Percentiles rank a stretch among this genome's conserved stretches.
phyloP scores from a whole-genome alignment of 2,797 vertebrate genomes.

The Enteromius thamalakanensis region DNA sequence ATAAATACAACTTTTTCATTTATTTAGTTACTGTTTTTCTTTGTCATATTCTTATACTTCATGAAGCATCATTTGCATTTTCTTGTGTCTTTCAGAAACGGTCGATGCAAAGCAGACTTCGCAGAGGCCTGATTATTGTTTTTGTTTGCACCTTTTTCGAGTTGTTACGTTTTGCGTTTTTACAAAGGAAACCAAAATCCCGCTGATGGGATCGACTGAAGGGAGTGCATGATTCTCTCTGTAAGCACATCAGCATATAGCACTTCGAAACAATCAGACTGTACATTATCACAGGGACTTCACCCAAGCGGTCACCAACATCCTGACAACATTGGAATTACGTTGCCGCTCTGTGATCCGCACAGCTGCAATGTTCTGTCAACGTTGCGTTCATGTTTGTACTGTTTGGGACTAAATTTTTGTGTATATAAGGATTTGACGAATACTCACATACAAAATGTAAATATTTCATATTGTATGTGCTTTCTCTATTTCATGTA shows the following conservation, averaged over 20 bases:
- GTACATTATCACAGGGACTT: slow-evolving; percentile 61
- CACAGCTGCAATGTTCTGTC: slow-evolving; percentile 46
- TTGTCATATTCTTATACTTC: neutral
- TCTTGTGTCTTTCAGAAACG: slow-evolving; percentile 29
- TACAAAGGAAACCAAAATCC: slow-evolving; percentile 41
- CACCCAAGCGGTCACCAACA: slow-evolving; percentile 33
- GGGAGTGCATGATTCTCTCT: slow-evolving; percentile 50
- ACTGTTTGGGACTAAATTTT: slow-evolving; percentile 57
- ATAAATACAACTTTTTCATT: too few species aligned
- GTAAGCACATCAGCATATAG: slow-evolving; percentile 56
- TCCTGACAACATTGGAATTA: slow-evolving; percentile 38
- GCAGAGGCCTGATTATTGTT: slow-evolving; percentile 5
- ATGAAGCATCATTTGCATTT: neutral
- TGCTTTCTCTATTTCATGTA: slow-evolving; percentile 76
- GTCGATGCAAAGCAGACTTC: slow-evolving; percentile 13
- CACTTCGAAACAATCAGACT: slow-evolving; percentile 59
- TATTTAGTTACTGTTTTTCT: neutral
- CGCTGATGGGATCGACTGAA: slow-evolving; percentile 30
- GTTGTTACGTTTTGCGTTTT: slow-evolving; percentile 43
- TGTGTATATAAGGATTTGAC: slow-evolving; percentile 78
- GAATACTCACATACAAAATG: slow-evolving; percentile 76
- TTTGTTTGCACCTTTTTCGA: slow-evolving; percentile 32
- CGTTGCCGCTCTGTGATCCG: slow-evolving; percentile 4
- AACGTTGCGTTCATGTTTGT: slow-evolving; percentile 46
- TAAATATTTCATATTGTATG: slow-evolving; percentile 83